Percentiles rank a stretch among this genome's conserved stretches.
Conservation (phyloP, 2,113 vertebrate genomes). For the Montifringilla adamsi region DNA sequence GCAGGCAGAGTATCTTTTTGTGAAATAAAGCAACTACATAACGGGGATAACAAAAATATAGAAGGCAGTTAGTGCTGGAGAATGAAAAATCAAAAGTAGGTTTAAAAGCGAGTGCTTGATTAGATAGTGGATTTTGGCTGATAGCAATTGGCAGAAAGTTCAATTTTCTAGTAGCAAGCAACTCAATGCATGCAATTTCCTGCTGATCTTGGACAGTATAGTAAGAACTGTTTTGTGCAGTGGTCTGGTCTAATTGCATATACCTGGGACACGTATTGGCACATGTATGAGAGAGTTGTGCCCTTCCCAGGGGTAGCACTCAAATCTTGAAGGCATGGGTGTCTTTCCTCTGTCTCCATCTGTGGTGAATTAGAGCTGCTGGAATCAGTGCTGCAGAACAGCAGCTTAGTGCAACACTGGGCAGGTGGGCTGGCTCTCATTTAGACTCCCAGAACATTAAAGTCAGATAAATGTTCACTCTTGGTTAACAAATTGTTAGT, state of each 20-base stretch:
- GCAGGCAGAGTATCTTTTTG: background rate
- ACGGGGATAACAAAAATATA: background rate
- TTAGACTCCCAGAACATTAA: background rate
- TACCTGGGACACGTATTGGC: background rate
- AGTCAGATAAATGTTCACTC: background rate
- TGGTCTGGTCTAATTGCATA: background rate
- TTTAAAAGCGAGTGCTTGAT: background rate
- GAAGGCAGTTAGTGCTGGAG: background rate
- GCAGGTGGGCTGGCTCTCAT: background rate
- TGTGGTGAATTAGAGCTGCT: slow-evolving; percentile 20
- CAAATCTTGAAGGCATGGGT: background rate
- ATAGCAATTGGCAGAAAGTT: background rate
- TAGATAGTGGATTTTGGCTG: background rate
- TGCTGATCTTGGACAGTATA: background rate
- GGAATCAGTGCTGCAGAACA: background rate
- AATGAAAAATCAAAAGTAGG: background rate
- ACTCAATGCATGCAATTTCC: background rate
- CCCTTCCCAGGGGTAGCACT: background rate
- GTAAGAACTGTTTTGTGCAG: background rate
- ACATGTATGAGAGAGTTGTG: background rate
- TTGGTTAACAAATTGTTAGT: background rate
- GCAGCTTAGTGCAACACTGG: background rate
- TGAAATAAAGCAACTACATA: background rate
- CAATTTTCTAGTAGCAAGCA: background rate
- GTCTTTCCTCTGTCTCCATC: background rate